Conservation (phyloP, 2,888 invertebrate genomes). For the Papilio elwesi region DNA sequence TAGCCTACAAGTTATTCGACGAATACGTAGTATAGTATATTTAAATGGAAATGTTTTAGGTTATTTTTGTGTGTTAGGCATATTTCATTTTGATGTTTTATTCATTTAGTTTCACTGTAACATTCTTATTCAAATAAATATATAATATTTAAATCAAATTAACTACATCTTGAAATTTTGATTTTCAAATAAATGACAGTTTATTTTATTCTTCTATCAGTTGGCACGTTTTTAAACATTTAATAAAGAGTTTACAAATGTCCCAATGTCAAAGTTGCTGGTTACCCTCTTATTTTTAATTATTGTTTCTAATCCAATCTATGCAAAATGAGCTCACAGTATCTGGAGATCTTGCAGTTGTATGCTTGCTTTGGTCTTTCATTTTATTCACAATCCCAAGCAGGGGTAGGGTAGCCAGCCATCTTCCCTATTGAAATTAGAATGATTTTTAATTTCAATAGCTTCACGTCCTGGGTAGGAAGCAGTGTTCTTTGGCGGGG, state of each 20-base stretch:
- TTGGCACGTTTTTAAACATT: neutral
- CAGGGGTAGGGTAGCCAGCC: no score
- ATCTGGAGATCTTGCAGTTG: no score
- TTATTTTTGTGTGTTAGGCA: neutral
- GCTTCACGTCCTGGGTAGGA: no score
- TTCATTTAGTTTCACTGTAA: neutral
- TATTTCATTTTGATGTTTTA: neutral
- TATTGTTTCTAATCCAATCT: no score
- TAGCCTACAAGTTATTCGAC: neutral
- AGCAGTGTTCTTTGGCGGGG: no score
- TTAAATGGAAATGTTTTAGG: neutral
- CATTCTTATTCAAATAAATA: constrained; percentile 9
- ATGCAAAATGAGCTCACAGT: no score
- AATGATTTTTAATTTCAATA: no score
- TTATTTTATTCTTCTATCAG: constrained; percentile 31
- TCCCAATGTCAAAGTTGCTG: no score
- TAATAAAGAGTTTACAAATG: constrained; percentile 11
- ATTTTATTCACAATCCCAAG: no score
- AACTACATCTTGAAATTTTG: constrained; percentile 29
- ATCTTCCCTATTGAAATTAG: no score
- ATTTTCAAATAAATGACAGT: constrained; percentile 18
- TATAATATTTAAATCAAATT: neutral
- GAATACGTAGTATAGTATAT: neutral
- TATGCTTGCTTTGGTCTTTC: no score
- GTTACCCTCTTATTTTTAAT: no score